Percentiles rank a stretch among this genome's conserved stretches.
Conservation (phyloP, 2,888 invertebrate species). For the Matsumyia berberina region DNA sequence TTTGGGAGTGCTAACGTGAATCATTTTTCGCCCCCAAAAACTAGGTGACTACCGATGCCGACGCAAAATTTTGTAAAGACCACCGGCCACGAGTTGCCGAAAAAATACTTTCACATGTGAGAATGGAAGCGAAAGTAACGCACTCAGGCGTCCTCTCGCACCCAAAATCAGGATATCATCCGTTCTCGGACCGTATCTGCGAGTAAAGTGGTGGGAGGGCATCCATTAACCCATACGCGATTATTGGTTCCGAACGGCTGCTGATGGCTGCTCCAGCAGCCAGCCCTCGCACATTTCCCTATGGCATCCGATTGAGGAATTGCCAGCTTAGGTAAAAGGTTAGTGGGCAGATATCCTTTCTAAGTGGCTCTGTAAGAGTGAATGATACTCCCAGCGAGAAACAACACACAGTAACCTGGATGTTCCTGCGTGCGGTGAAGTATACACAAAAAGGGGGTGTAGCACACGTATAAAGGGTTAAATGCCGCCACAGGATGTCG, state of each 20-base stretch:
- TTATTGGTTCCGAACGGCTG: constrained; percentile 43
- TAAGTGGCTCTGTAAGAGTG: constrained; percentile 61
- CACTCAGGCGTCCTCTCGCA: constrained; percentile 21
- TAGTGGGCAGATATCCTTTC: constrained; percentile 70
- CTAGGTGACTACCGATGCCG: constrained; percentile 11
- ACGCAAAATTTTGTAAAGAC: background rate
- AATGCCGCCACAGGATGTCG: constrained; percentile 78
- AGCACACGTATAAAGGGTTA: constrained; percentile 71
- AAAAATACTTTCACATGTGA: constrained; percentile 28
- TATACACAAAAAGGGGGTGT: constrained; percentile 37
- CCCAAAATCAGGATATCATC: constrained; percentile 35
- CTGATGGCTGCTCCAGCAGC: background rate
- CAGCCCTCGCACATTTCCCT: constrained; percentile 36
- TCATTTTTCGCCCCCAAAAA: constrained; percentile 32
- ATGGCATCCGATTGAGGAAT: constrained; percentile 74
- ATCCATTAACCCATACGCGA: constrained; percentile 70
- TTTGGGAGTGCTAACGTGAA: constrained; percentile 58
- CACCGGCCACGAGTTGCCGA: constrained; percentile 24
- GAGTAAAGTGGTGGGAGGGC: background rate
- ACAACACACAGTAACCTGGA: too few species aligned
- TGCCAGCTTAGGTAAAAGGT: constrained; percentile 74
- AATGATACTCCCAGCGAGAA: constrained; percentile 48
- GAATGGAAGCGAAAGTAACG: constrained; percentile 27
- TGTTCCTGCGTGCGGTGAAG: constrained; percentile 54
- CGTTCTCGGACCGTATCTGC: constrained; percentile 38